Evolutionary conservation across 2,888 invertebrate species (phyloP), one percentile per base, ranked within the genome.

Genomic region (Limnephilus lunatus): DNA sequence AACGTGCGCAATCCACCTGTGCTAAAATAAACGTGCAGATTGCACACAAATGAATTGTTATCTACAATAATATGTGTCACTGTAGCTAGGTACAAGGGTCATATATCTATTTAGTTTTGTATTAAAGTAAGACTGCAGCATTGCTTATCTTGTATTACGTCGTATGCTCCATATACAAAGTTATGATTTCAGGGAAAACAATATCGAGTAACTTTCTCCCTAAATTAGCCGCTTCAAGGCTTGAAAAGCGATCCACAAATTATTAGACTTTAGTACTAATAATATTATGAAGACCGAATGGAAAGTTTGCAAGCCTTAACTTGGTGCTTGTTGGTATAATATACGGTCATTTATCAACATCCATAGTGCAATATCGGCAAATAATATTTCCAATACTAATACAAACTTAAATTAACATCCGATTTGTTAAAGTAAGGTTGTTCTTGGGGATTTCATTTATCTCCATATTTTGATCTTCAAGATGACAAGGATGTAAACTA

Each of bases 211-310:
- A 83, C 83, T 83, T 83, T 32, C 83, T 83, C 31, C 5, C 68
- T 68, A 83, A 83, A 83, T 83, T 83, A 83, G 32, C 15, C 25
- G 31, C 83, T 83, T 32, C 83, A 35, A 83, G 83, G 32, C 83
- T 32, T 83, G 83, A 83, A 39, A 32, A 83, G 39, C 83, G 35
- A 35, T 35, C 83, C 35, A 83, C 35, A 35, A 35, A n/a, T 68
- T 32, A 35, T 25, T 83, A 83, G 15, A 32, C 9, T 32, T 25
- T 83, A 35, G 25, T 3, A 14, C 4, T 83, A 31, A 83, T 35
- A 11, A 83, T 83, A 35, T 35, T 35, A 35, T 35, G 83, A 32
- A 32, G 35, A 32, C 25, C n/a, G 68, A 68, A 68, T 68, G 68
- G 68, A 68, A 68, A 68, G 68, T 25, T 68, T 68, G 25, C n/a